Evolutionary conservation across 2,888 invertebrate genomes (phyloP), one percentile per base, ranked within the genome.

Genomic region (Drosophila emarginata): DNA sequence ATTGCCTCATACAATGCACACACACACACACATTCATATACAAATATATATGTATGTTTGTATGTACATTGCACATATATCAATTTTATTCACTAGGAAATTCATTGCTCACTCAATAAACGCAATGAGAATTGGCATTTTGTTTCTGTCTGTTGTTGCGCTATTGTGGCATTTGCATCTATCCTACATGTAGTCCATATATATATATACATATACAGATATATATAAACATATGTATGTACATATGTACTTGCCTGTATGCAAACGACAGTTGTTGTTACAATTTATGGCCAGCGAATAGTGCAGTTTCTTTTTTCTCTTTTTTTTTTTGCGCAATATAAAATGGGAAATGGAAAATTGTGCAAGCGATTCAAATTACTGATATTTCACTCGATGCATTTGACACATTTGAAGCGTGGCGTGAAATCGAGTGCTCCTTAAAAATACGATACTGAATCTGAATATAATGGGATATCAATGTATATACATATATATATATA

Each of bases 221-320:
- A 45, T 9, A 45, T 15, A 18, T 23, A 7, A 32, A 18, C 39
- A 52, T 69, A 32, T 37, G 18, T 15, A n/a, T 28, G 18, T 15
- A 26, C 32, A 32, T 11, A 32, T 28, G 28, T 28, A 28, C 5
- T 40, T 28, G 39, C 50, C 60, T 68, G 61, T 86, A 82, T 83
- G 82, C 82, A 86, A 83, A 79, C 87, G 82, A 83, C 87, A 86
- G 74, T 83, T 83, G 84, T 69, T 76, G 84, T 69, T 74, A 77
- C 82, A 86, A 83, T 83, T 83, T 83, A 83, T 83, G 87, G 82
- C 70, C 81, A 70, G 51, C 65, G 74, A 72, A 72, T 75, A 77
- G 65, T 64, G 73, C 72, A 68, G 75, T 75, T 76, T 69, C 78
- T 75, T 76, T 71, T 62, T 32, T 72, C 26, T 61, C 32, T 32